Evolutionary conservation across 2,113 vertebrate species (phyloP).

Genomic region (Crotalus helleri): DNA sequence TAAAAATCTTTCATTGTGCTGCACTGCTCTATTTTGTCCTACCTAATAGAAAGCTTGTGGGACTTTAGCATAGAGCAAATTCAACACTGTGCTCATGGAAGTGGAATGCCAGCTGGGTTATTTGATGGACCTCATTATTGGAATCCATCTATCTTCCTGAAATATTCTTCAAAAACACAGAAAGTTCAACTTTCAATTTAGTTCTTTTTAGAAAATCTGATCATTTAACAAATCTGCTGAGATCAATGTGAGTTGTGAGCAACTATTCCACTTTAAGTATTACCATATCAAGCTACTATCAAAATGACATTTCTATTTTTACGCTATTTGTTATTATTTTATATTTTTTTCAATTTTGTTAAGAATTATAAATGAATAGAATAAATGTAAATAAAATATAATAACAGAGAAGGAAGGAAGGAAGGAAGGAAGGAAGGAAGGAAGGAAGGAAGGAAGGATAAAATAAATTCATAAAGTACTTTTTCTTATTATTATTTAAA

Average conservation of each 20-base stretch:
- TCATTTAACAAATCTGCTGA: conserved; percentile 42
- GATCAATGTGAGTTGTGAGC: conserved; percentile 60
- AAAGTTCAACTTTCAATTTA: conserved; percentile 49
- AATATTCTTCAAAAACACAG: neutral
- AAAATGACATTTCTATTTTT: neutral
- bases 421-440: too few species aligned
- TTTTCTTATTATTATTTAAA: neutral
- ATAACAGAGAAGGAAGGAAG: too few species aligned
- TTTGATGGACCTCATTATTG: too few species aligned
- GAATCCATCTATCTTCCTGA: neutral
- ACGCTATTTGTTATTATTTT: neutral
- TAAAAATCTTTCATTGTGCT: neutral
- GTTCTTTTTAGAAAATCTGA: conserved; percentile 40
- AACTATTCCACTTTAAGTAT: conserved; percentile 61
- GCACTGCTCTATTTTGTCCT: neutral
- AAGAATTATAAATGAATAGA: neutral
- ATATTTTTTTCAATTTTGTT: neutral
- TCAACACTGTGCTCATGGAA: neutral
- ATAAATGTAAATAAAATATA: neutral
- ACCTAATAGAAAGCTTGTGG: neutral
- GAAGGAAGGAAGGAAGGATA: too few species aligned
- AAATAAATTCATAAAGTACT: neutral
- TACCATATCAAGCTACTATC: conserved; percentile 56
- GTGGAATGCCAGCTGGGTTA: neutral
- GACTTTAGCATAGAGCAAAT: neutral